Conservation (phyloP, 1,140 invertebrate species). For the Theocolax elegans region DNA sequence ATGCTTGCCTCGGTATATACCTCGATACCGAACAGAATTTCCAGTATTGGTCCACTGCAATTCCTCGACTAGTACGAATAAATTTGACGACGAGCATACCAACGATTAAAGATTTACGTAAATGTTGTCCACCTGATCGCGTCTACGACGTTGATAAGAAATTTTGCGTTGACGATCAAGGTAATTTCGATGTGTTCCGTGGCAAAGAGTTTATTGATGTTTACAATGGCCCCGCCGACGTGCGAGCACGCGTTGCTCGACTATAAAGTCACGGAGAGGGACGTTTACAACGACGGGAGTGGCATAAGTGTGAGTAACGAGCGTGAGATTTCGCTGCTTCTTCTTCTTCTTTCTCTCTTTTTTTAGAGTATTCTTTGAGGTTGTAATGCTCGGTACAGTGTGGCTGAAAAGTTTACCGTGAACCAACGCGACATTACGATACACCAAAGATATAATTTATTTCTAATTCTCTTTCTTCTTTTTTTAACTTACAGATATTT, state of each 20-base stretch:
- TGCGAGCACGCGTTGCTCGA: conserved; percentile 46
- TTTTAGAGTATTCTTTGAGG: too few species aligned
- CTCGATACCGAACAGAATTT: background rate
- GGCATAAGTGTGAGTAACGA: conserved; percentile 37
- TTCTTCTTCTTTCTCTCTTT: too few species aligned
- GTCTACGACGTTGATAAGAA: conserved; percentile 34
- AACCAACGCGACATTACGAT: too few species aligned
- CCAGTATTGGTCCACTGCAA: conserved; percentile 43
- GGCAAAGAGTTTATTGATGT: conserved; percentile 5
- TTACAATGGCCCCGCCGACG: conserved; percentile 8
- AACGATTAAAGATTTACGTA: conserved; percentile 32
- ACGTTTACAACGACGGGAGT: conserved; percentile 21
- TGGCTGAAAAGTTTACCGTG: too few species aligned
- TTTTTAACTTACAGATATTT: too few species aligned
- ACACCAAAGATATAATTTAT: too few species aligned
- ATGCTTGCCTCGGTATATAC: conserved; percentile 47
- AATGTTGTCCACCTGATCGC: conserved; percentile 41
- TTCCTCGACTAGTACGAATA: background rate
- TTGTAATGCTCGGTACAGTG: too few species aligned
- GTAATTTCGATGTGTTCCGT: background rate
- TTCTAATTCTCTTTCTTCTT: too few species aligned
- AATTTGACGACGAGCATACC: background rate
- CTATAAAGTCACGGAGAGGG: conserved; percentile 8
- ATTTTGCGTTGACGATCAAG: conserved; percentile 29
- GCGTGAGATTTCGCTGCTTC: background rate